These are phyloP conservation scores for Sphaerophoria rueppellii DNA, from an alignment of 2,888 invertebrate genomes.

Conservation along the genomic window DNA sequence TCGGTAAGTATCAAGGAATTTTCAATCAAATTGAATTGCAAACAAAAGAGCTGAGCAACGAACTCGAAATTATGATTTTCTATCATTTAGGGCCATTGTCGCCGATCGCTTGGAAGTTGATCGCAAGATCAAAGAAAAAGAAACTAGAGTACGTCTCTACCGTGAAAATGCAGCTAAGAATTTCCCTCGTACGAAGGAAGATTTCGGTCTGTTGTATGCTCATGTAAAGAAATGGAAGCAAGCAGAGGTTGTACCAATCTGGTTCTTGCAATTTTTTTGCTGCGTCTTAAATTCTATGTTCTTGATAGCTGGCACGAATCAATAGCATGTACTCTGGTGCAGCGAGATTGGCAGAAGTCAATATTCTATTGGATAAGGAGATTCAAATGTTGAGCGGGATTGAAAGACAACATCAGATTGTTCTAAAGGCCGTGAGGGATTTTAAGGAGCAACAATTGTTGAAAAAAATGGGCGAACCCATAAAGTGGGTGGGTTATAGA, in stretches of 20 bases:
- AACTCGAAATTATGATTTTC: conserved; percentile 11
- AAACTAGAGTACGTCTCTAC: conserved; percentile 80
- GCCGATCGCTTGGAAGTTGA: conserved; percentile 79
- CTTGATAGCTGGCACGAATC: conserved; percentile 85
- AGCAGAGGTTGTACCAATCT: conserved; percentile 75
- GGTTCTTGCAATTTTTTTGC: neutral
- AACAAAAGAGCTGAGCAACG: conserved; percentile 52
- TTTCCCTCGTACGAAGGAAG: conserved; percentile 87
- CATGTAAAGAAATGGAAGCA: conserved; percentile 81
- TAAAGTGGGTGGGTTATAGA: conserved; percentile 89
- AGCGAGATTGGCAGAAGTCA: conserved; percentile 87
- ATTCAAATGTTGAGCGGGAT: conserved; percentile 84
- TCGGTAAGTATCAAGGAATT: conserved; percentile 76
- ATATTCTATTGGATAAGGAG: conserved; percentile 88
- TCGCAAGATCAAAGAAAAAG: conserved; percentile 76
- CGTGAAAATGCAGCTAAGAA: conserved; percentile 86
- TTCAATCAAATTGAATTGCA: neutral
- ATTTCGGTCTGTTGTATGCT: conserved; percentile 89
- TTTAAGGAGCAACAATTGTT: conserved; percentile 86
- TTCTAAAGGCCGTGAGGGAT: conserved; percentile 85
- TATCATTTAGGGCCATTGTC: conserved; percentile 81
- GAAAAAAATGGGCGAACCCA: conserved; percentile 87
- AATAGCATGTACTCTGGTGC: conserved; percentile 86
- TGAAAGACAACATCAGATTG: conserved; percentile 86
- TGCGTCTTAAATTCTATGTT: neutral